Conservation (phyloP, 2,113 vertebrate genomes). For the Sporophila hypoxantha region DNA sequence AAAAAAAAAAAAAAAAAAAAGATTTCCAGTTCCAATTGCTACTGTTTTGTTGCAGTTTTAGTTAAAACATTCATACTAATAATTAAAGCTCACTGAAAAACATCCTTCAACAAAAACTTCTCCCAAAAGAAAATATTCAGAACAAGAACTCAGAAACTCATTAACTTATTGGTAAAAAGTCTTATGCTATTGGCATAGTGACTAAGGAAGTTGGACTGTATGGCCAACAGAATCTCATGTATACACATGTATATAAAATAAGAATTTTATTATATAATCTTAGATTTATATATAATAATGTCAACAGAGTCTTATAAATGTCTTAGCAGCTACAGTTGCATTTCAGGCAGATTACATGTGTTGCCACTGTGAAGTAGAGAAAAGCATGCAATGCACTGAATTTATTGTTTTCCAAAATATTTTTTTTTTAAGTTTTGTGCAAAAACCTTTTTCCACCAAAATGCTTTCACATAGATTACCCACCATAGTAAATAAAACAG, state of each 20-base stretch:
- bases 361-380: neutral
- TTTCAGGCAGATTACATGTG: neutral
- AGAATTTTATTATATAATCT: neutral
- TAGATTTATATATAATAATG: neutral
- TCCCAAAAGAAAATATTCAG: neutral
- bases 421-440: neutral
- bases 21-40: neutral
- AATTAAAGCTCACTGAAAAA: neutral
- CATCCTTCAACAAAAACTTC: neutral
- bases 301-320: neutral
- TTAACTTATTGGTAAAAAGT: neutral
- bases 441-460: neutral
- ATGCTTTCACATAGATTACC: neutral
- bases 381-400: neutral
- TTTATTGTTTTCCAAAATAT: neutral
- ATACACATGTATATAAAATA: neutral
- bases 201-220: neutral
- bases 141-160: neutral
- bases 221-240: neutral
- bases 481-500: neutral
- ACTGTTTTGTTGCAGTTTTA: neutral
- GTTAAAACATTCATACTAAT: neutral
- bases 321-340: neutral
- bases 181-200: neutral
- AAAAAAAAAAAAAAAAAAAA: neutral